Base-by-base conservation (phyloP, 2,797 vertebrate species). In the Mergus octosetaceus region DNA sequence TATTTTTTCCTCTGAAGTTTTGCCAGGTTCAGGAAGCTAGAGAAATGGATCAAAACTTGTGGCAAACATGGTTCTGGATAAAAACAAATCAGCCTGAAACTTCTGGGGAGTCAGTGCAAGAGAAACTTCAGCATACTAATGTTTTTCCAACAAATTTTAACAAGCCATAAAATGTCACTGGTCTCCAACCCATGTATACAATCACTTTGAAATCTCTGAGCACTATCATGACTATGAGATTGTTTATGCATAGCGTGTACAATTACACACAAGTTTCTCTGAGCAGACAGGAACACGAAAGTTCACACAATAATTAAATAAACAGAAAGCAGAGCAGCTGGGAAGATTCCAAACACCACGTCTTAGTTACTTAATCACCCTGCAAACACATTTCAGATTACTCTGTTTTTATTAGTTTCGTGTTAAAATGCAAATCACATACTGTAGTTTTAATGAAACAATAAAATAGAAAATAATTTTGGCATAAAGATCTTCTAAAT, bases 321-420 rank as follows among this genome's bases (percentile, higher is more conserved):
- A 87, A 78, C 0, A 4, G 81, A 94, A 93, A 96, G 53, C 68
- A 66, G 56, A 73, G 32, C 86, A 87, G 36, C 87, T 95, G 86
- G 92, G 91, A 96, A 89, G 89, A 90, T 89, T 95, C 93, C 94
- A 96, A 88, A 68, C 34, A 68, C n/a, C 61, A 41, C 2, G 0
- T 92, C 84, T 87, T 92, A 88, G 90, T 95, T 91, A 89, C 41
- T 96, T 94, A 97, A 97, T 96, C 95, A 87, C 49, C 34, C 83
- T 64, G 85, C 65, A 83, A 94, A 85, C 91, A 96, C 89, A 95
- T 95, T 95, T 94, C 91, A 87, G 84, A 94, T 94, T 87, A 72
- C 71, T 79, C 60, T 79, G 39, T 2, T 93, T 97, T 92, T 93
- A 93, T 92, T 94, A 87, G 75, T 66, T 94, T 84, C 60, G 47